Base-by-base conservation (phyloP, 2,888 invertebrate genomes). In the Ephialtes manifestator region DNA sequence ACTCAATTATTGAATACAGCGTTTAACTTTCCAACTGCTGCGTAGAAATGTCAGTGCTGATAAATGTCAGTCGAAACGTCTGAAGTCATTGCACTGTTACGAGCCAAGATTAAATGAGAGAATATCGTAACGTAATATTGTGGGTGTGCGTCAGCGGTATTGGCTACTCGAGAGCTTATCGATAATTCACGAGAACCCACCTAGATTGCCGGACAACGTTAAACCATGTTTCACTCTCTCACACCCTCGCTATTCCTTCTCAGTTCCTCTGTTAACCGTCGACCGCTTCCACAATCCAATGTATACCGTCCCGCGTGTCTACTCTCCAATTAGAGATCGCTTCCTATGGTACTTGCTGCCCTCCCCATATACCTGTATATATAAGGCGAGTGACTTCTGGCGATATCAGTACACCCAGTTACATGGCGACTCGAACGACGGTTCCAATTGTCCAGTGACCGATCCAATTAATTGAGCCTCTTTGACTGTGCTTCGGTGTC, bases 161-260 rank as follows among this genome's bases (percentile, higher is more conserved):
- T 85, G 75, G 76, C 53, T 55, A 81, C 84, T 84, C 77, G 86
- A 81, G 85, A 76, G 87, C 86, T 90, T 88, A 88, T 90, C 89
- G 90, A 89, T 89, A 88, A 89, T 89, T 89, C 87, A 90, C 86
- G 83, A 85, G 79, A 79, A 48, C 58, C 65, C 28, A 60, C 79
- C 67, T 72, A 39, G 80, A 82, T 85, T 82, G 85, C 67, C 58
- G 85, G 79, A 82, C 85, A 76, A 76, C 80, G 76, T 80, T 82
- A 67, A 85, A 71, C 82, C 79, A 31, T 65, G 70, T 13, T 39
- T 20, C 51, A 35, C 63, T 68, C 70, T 70, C 43, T 58, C 75
- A n/a, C 63, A 67, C 13, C 8, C 35, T 53, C 72, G 28, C 63
- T 51, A 39, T 65, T 76, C 76, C 76, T 65, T 76, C 39, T 48